Conservation (phyloP, 2,797 vertebrate species). For the Sarcoramphus papa region DNA sequence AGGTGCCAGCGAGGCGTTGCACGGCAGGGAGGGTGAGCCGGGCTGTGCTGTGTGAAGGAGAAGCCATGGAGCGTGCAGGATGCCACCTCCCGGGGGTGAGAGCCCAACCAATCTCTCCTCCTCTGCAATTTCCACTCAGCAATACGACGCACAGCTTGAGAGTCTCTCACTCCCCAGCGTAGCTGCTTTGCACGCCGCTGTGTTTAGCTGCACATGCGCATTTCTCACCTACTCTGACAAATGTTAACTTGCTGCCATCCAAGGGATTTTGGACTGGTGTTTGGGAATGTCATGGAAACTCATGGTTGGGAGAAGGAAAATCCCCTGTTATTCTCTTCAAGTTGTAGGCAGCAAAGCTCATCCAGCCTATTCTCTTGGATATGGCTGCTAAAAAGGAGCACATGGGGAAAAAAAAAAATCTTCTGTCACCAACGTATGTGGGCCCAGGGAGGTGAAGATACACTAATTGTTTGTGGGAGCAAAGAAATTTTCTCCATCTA, state of each 20-base stretch:
- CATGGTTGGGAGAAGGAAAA: neutral
- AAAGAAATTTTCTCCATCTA: neutral
- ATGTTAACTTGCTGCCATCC: neutral
- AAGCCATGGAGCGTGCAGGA: neutral
- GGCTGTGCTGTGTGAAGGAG: neutral
- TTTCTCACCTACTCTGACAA: neutral
- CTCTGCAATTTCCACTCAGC: neutral
- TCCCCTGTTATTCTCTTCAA: neutral
- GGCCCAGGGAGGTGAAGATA: neutral
- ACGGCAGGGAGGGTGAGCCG: neutral
- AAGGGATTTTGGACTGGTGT: neutral
- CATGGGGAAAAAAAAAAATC: neutral
- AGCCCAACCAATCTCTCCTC: neutral
- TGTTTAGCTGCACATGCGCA: neutral
- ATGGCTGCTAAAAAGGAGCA: neutral
- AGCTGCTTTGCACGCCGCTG: neutral
- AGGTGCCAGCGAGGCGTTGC: neutral
- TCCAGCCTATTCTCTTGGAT: neutral
- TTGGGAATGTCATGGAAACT: neutral
- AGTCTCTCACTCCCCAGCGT: neutral
- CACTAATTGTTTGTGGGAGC: neutral
- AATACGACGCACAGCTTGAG: fast-evolving
- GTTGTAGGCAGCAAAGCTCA: neutral
- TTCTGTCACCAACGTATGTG: neutral
- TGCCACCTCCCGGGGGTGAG: fast-evolving